Conservation (phyloP, 2,113 vertebrate species). For the Sinocyclocheilus maitianheensis region DNA sequence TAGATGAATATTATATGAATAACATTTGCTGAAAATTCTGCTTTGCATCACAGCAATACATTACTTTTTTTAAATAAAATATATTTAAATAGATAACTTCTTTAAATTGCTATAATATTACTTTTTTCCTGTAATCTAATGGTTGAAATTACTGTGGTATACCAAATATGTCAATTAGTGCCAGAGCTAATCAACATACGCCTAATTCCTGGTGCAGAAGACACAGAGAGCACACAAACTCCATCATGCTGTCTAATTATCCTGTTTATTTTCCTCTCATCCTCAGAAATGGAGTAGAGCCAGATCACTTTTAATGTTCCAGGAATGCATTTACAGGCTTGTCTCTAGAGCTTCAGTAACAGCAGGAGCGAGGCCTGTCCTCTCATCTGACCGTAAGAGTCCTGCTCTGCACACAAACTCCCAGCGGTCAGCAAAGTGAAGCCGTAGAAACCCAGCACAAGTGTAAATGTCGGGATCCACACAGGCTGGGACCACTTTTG, state of each 20-base stretch:
- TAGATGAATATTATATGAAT: too few relatives aligned
- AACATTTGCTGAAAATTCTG: too few relatives aligned
- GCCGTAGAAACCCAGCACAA: neutral
- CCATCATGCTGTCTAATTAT: slow-evolving; percentile 55
- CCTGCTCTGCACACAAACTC: neutral
- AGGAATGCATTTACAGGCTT: slow-evolving; percentile 61
- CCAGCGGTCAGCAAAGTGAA: neutral
- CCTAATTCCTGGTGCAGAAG: neutral
- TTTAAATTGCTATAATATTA: neutral
- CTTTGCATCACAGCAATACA: too few relatives aligned
- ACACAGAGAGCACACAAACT: neutral
- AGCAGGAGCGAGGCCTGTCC: slow-evolving; percentile 16
- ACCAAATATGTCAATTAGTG: neutral
- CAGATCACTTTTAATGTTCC: slow-evolving; percentile 57
- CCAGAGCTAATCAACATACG: neutral
- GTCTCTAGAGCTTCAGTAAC: slow-evolving; percentile 52
- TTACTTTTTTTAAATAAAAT: too few relatives aligned
- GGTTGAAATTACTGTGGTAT: neutral
- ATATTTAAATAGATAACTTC: too few relatives aligned
- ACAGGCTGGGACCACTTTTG: neutral
- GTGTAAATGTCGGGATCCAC: neutral
- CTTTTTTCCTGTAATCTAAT: neutral
- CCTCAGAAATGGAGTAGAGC: slow-evolving; percentile 46
- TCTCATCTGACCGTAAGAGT: slow-evolving; percentile 2
- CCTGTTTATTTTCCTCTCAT: slow-evolving; percentile 64